These are phyloP conservation scores for Spongilla lacustris DNA, from an alignment of 37 sponge, comb jelly and placozoan species.

Conservation along the genomic window DNA sequence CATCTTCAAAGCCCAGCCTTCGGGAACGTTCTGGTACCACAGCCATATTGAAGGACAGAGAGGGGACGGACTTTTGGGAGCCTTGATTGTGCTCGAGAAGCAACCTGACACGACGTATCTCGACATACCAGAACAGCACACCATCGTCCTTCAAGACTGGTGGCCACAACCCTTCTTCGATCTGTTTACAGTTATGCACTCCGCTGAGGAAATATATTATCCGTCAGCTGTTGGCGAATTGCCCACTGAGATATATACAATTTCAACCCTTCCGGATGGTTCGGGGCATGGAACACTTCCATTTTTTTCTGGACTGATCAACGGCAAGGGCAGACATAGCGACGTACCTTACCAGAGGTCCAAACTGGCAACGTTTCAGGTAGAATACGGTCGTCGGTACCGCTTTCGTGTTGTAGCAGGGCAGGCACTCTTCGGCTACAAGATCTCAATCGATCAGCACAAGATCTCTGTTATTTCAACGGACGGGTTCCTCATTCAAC, in stretches of 20 bases:
- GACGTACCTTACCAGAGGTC: constrained; percentile 27
- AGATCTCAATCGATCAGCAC: too few species aligned
- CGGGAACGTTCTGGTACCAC: too few species aligned
- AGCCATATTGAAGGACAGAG: constrained; percentile 31
- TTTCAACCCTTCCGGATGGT: too few species aligned
- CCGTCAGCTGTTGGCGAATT: constrained; percentile 19
- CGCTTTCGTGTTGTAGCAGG: constrained; percentile 78
- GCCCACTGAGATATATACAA: too few species aligned
- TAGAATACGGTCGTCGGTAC: constrained; percentile 45
- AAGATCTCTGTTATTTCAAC: constrained; percentile 69
- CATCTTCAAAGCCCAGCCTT: too few species aligned
- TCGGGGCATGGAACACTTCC: constrained; percentile 42
- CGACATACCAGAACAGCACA: constrained; percentile 43
- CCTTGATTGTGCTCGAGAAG: constrained; percentile 45
- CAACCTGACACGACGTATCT: not conserved
- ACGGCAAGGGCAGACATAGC: constrained; percentile 49
- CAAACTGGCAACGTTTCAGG: constrained; percentile 36
- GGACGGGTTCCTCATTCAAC: constrained; percentile 57
- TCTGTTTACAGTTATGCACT: constrained; percentile 1
- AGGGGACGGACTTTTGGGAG: constrained; percentile 56
- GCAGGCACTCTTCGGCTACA: constrained; percentile 40
- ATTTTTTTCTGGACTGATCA: constrained; percentile 55
- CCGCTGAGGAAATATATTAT: not conserved
- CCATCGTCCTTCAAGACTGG: constrained; percentile 51
- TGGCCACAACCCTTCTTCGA: constrained; percentile 27